Evolutionary conservation across 2,888 invertebrate genomes (phyloP).

Genomic region (Drosophila kokeensis): DNA sequence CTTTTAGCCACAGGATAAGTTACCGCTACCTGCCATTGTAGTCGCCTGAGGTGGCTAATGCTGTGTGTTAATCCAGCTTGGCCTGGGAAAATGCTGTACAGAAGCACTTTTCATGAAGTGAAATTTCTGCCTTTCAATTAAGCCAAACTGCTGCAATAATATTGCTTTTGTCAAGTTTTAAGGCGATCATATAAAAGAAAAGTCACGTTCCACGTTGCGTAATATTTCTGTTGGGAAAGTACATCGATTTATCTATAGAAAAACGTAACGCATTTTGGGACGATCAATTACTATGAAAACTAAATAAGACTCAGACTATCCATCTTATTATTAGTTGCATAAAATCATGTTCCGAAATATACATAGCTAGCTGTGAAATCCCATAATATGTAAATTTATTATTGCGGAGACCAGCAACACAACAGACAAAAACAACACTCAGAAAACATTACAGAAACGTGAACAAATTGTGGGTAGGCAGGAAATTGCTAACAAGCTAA

Average conservation of each 20-base stretch:
- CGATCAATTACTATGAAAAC: not conserved
- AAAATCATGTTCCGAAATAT: constrained; percentile 1
- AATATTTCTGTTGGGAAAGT: constrained; percentile 3
- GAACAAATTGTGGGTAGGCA: constrained; percentile 49
- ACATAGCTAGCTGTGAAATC: not conserved
- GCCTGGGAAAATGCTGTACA: not conserved
- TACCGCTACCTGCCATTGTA: constrained; percentile 36
- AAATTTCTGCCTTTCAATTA: constrained; percentile 23
- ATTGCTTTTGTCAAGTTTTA: constrained; percentile 15
- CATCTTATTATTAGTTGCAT: not conserved
- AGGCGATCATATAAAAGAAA: not conserved
- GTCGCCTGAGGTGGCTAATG: constrained; percentile 46
- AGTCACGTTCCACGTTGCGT: constrained; percentile 12
- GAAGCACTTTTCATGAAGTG: constrained; percentile 35
- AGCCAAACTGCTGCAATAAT: constrained; percentile 18
- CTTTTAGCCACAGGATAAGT: constrained; percentile 55
- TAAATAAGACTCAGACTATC: not conserved
- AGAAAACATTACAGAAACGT: constrained; percentile 6
- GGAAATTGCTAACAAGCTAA: constrained; percentile 73
- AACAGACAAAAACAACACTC: constrained; percentile 13
- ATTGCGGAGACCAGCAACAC: constrained; percentile 5
- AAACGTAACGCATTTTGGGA: not conserved
- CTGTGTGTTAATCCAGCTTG: constrained; percentile 24
- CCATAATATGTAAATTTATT: constrained; percentile 3
- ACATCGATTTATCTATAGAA: not conserved